Conservation (phyloP, 2,888 invertebrate genomes). For the Drosophila ezoana region DNA sequence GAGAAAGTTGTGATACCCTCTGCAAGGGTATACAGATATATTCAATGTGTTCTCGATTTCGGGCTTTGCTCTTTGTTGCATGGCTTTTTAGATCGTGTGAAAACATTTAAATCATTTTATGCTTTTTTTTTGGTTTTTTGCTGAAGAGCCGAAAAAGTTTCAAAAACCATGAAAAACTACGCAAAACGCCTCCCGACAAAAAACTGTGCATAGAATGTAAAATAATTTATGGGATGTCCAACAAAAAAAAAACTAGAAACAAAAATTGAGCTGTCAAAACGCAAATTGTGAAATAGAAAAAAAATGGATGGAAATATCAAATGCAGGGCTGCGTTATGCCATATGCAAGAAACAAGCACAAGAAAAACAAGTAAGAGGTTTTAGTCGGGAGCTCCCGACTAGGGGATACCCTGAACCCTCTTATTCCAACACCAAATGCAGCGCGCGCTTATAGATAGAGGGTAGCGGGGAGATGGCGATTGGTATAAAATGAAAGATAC, state of each 20-base stretch:
- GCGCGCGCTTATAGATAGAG: too few relatives aligned
- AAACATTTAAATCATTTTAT: not conserved
- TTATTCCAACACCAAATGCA: too few relatives aligned
- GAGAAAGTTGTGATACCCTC: too few relatives aligned
- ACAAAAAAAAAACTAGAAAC: slow-evolving; percentile 1
- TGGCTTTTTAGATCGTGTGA: not conserved
- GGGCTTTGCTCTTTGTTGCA: not conserved
- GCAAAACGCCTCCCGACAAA: not conserved
- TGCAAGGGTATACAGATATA: too few relatives aligned
- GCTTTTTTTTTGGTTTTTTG: not conserved
- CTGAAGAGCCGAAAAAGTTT: slow-evolving; percentile 29
- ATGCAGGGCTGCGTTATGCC: not conserved
- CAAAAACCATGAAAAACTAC: slow-evolving; percentile 15
- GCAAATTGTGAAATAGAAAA: slow-evolving; percentile 36
- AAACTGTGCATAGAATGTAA: slow-evolving; percentile 2
- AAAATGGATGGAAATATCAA: slow-evolving; percentile 10
- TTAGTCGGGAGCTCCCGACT: too few relatives aligned
- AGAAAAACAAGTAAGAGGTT: too few relatives aligned
- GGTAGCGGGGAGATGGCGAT: too few relatives aligned
- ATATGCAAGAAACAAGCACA: slow-evolving; percentile 1
- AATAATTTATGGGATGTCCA: slow-evolving; percentile 42
- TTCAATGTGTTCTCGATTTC: not conserved
- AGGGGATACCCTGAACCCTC: too few relatives aligned
- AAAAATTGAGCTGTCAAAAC: slow-evolving; percentile 51
- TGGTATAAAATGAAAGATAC: too few relatives aligned